Conservation (phyloP, 2,797 vertebrate genomes). For the Bradypodion pumilum region DNA sequence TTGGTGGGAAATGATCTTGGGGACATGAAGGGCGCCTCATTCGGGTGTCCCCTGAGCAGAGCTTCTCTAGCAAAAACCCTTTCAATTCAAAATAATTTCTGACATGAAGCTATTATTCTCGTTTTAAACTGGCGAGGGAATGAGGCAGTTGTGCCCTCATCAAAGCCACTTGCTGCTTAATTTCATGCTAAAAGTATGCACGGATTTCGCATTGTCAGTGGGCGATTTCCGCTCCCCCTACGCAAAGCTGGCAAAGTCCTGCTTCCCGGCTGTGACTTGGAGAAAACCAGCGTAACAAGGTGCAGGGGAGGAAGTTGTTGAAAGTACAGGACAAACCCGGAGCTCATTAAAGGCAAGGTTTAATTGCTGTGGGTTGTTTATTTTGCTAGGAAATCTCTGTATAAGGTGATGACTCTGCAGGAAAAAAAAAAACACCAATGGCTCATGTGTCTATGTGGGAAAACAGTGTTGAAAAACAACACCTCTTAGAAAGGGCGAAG, state of each 20-base stretch:
- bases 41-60: no score
- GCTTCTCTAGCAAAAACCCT: no score
- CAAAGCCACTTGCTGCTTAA: conserved; percentile 5
- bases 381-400: not conserved
- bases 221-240: not conserved
- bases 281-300: no score
- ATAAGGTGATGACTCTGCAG: not conserved
- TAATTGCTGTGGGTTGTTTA: not conserved
- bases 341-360: not conserved
- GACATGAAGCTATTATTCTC: no score
- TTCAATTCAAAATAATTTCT: no score
- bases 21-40: no score
- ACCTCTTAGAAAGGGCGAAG: not conserved
- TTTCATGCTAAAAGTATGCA: conserved; percentile 26
- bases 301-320: not conserved
- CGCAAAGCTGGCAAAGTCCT: not conserved
- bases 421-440: not conserved
- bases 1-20: no score
- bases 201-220: not conserved
- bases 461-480: no score
- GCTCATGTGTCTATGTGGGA: not conserved
- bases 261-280: no score
- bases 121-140: not conserved
- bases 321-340: not conserved
- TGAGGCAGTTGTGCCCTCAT: not conserved